Percentiles rank a stretch among this genome's conserved stretches.
Conservation (phyloP, 37 sponge, comb jelly and placozoan species). For the Bolinopsis microptera region DNA sequence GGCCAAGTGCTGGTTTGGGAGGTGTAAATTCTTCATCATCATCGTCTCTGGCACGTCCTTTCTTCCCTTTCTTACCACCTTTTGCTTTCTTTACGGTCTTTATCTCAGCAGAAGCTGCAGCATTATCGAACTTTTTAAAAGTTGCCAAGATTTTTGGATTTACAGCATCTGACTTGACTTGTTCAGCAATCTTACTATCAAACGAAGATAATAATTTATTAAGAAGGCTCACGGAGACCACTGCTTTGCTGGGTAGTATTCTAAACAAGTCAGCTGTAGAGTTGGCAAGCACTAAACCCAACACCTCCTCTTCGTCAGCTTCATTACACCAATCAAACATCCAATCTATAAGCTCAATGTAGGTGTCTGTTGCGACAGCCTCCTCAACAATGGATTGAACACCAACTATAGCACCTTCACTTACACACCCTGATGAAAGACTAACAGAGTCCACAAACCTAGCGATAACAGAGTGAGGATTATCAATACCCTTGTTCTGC, state of each 20-base stretch:
- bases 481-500: conserved; percentile 33
- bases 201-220: neutral
- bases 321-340: conserved; percentile 55
- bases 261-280: neutral
- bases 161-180: neutral
- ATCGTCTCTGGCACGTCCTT: neutral
- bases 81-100: conserved; percentile 4
- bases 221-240: conserved; percentile 17
- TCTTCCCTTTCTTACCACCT: conserved; percentile 49
- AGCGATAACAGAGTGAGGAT: neutral
- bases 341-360: conserved; percentile 45
- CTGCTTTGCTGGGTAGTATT: neutral
- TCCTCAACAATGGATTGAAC: conserved; percentile 47
- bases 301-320: conserved; percentile 22
- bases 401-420: neutral
- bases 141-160: conserved; percentile 32
- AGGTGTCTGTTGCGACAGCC: neutral
- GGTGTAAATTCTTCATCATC: neutral
- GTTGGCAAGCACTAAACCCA: neutral
- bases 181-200: neutral
- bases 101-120: neutral
- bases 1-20: neutral
- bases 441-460: neutral
- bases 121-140: conserved; percentile 31
- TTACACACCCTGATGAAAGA: neutral